Percentiles rank a stretch among this genome's conserved stretches.
Evolutionary conservation across 2,888 invertebrate genomes (phyloP).

Genomic region (Petrolisthes cinctipes): DNA sequence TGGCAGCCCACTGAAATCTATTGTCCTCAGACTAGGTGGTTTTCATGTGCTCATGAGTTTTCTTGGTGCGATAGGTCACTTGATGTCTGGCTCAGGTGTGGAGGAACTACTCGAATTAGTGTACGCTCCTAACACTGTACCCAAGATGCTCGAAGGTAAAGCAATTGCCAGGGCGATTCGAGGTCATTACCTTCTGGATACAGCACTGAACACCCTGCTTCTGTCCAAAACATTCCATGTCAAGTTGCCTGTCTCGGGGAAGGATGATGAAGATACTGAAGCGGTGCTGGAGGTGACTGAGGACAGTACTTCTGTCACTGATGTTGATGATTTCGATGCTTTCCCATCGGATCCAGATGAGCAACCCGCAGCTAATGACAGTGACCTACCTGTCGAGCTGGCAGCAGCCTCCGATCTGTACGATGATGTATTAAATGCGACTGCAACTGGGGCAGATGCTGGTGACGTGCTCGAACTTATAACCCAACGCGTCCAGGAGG

Average conservation of each 20-base stretch:
- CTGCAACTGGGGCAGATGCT: neutral
- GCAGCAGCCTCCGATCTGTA: neutral
- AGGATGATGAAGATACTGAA: neutral
- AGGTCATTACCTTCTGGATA: conserved; percentile 62
- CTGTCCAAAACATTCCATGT: neutral
- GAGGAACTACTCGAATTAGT: conserved; percentile 66
- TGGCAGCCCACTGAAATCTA: conserved; percentile 11
- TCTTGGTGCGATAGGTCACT: conserved; percentile 66
- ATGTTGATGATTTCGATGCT: neutral
- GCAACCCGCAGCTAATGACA: neutral
- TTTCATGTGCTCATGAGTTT: conserved; percentile 66
- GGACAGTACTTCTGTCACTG: neutral
- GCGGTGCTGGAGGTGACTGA: neutral
- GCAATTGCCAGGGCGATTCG: conserved; percentile 65
- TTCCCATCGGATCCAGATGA: neutral
- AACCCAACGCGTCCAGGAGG: neutral
- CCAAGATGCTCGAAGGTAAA: conserved; percentile 66
- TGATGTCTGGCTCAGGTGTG: conserved; percentile 66
- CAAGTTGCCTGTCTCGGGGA: neutral
- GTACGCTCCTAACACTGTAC: conserved; percentile 66
- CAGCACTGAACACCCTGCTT: conserved; percentile 38
- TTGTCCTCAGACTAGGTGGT: conserved; percentile 49
- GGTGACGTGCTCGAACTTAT: neutral
- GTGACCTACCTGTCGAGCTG: neutral
- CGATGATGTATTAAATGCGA: neutral